A percentile compares a stretch with the other conserved stretches of the same genome.
phyloP scores from a whole-genome alignment of 2,888 invertebrate genomes.

The Apamea anceps region DNA sequence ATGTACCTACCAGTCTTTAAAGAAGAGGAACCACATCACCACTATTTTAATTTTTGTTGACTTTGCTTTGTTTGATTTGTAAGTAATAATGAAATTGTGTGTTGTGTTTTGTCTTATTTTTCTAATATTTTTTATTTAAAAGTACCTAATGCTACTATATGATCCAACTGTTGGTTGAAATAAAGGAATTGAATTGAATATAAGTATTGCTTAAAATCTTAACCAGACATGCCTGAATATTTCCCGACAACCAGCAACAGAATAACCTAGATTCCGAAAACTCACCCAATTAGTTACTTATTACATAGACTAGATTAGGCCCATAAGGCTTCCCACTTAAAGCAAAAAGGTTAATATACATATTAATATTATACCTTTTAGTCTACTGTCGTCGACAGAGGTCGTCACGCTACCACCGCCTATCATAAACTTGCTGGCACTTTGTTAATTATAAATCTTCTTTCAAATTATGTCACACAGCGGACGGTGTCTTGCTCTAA shows the following conservation, averaged over 20 bases:
- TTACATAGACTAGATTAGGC: not conserved
- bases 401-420: constrained; percentile 14
- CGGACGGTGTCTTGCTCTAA: constrained; percentile 35
- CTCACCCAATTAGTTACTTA: not conserved
- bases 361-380: not conserved
- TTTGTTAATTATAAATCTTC: constrained; percentile 55
- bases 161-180: no score
- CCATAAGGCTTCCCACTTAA: not conserved
- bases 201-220: not conserved
- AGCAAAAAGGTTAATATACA: not conserved
- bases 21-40: not conserved
- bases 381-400: constrained; percentile 14
- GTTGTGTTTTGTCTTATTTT: no score
- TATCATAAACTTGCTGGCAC: constrained; percentile 42
- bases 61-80: no score
- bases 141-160: no score
- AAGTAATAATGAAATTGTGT: no score
- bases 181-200: not conserved
- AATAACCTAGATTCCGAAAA: not conserved
- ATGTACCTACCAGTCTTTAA: not conserved
- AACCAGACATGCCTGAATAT: not conserved
- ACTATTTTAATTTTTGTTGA: no score
- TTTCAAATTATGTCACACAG: constrained; percentile 48
- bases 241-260: not conserved
- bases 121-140: no score